Evolutionary conservation across 1,140 invertebrate genomes (phyloP).

Genomic region (Calosoma granatense): DNA sequence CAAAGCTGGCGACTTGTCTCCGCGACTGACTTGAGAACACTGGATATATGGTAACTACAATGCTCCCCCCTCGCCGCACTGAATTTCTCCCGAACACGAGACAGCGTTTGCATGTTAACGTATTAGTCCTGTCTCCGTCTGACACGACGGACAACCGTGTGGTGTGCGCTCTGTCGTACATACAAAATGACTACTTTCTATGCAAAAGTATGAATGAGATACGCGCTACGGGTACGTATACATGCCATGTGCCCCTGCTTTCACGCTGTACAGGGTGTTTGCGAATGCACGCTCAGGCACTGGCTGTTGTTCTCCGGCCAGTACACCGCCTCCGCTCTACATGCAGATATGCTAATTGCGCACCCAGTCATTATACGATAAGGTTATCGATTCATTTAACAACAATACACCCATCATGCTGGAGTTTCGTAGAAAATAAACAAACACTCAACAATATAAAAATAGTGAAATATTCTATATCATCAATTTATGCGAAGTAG

Average conservation of each 20-base stretch:
- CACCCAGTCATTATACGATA: no score
- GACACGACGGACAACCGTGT: constrained; percentile 20
- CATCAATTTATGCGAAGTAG: no score
- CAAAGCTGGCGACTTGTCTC: constrained; percentile 24
- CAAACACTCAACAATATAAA: no score
- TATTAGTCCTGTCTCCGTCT: constrained; percentile 40
- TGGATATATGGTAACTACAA: constrained; percentile 37
- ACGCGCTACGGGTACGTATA: constrained; percentile 32
- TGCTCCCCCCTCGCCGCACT: constrained; percentile 33
- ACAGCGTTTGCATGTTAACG: constrained; percentile 38
- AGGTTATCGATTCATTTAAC: not conserved
- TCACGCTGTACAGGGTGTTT: constrained; percentile 21
- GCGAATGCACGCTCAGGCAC: constrained; percentile 1
- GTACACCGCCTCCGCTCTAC: not conserved
- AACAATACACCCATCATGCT: no score
- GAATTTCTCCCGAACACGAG: constrained; percentile 45
- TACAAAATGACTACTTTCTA: constrained; percentile 38
- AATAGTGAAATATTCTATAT: no score
- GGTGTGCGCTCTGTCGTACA: constrained; percentile 35
- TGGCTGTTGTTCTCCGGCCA: no score
- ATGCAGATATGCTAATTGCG: constrained; percentile 3
- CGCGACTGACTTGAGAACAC: constrained; percentile 35
- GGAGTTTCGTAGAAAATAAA: no score
- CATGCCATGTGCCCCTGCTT: constrained; percentile 25
- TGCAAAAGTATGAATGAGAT: constrained; percentile 39